Evolutionary conservation across 2,888 invertebrate species (phyloP), one percentile per base, ranked within the genome.

Genomic region (Scaptodrosophila latifasciaeformis): DNA sequence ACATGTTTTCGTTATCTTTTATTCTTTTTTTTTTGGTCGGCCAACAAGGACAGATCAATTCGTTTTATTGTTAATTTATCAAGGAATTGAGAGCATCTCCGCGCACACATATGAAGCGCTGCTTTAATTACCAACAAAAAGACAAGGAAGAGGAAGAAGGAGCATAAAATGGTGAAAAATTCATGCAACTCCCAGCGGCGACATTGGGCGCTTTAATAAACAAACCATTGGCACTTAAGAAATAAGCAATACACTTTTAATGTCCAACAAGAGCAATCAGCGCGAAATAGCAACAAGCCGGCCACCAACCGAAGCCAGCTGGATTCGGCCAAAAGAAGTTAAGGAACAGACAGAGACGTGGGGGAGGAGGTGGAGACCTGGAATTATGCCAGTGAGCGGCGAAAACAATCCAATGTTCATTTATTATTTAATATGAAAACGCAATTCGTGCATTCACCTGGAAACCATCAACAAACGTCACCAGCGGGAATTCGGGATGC

Each of bases 391-490:
- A 64, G 43, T 9, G 7, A 69, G 61, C 62, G 65, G 69, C 63
- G 61, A 65, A 80, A 76, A 80, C 75, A 76, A 80, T 76, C 68
- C 81, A 51, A 72, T 67, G 67, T 80, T 81, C 77, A 82, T 81
- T 81, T 81, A 82, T 81, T 81, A 81, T 81, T 81, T 78, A 81
- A 82, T 76, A 70, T 62, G 70, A 65, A 80, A 81, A 77, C 72
- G 82, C 80, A 80, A 76, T 77, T 77, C 82, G 80, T 78, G 80
- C 81, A 81, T 71, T 81, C 82, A 81, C 76, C 80, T 82, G 82
- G 76, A 81, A 81, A 78, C 80, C 77, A 81, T 81, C 82, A 78
- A 75, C 82, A 75, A 80, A 78, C 76, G 79, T 76, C 81, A 81
- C 78, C 81, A 80, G 75, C 78, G 81, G 81, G 75, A 80, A 76